Evolutionary conservation across 1,140 invertebrate species (phyloP).

Genomic region (Brachystomella parvula): DNA sequence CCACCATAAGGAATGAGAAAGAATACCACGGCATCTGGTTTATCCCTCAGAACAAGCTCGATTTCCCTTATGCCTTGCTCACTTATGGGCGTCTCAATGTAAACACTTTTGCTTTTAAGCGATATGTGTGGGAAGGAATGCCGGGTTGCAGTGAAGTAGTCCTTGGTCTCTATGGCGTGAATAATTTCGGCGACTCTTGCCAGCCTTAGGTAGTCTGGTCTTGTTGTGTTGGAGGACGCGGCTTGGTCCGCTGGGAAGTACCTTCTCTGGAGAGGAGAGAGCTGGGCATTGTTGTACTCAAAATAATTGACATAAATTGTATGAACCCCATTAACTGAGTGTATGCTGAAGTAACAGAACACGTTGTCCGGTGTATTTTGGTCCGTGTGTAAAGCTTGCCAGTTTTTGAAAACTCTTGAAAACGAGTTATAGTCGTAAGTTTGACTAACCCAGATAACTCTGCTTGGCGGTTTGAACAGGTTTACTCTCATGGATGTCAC

Average conservation of each 20-base stretch:
- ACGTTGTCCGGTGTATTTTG: background rate
- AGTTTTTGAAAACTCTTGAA: background rate
- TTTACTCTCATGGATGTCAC: background rate
- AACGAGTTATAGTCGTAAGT: background rate
- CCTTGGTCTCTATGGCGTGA: background rate
- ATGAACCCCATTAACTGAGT: background rate
- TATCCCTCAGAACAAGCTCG: background rate
- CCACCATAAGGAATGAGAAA: background rate
- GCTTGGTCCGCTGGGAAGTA: background rate
- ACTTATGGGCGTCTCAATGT: background rate
- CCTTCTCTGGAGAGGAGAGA: background rate
- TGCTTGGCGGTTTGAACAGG: background rate
- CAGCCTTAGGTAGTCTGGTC: background rate
- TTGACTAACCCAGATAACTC: too few species aligned
- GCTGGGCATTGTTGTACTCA: background rate
- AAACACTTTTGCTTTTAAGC: background rate
- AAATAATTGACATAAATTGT: background rate
- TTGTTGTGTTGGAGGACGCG: background rate
- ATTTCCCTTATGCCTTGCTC: background rate
- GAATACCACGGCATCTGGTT: background rate
- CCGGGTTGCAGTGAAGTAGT: background rate
- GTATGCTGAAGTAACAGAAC: background rate
- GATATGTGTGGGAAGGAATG: too few species aligned
- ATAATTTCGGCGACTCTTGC: background rate
- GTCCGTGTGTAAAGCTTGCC: background rate